These are phyloP conservation scores for Malurus melanocephalus DNA, from an alignment of 2,113 vertebrate genomes.

Conservation along the genomic window DNA sequence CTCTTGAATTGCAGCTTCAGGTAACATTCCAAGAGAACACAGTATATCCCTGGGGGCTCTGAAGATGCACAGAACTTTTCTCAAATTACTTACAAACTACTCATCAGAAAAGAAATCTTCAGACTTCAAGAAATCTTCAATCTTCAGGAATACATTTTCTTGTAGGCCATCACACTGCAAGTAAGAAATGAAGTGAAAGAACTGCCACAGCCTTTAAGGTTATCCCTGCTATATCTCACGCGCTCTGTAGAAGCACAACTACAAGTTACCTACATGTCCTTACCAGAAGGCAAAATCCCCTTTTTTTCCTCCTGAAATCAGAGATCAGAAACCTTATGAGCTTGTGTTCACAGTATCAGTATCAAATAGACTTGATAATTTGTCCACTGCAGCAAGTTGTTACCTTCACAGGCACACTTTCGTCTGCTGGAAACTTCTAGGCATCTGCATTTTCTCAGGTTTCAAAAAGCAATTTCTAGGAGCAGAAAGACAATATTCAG, in stretches of 20 bases:
- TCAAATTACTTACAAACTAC: neutral
- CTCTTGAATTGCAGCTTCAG: neutral
- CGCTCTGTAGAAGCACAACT: neutral
- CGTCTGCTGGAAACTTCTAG: neutral
- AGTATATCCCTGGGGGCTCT: neutral
- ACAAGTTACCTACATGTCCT: neutral
- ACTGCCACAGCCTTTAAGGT: neutral
- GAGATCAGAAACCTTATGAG: neutral
- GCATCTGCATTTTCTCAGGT: neutral
- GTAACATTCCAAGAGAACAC: neutral
- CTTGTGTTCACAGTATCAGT: neutral
- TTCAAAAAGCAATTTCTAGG: slow-evolving; percentile 2
- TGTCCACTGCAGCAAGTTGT: neutral
- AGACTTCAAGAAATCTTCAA: too few species aligned
- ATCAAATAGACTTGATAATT: neutral
- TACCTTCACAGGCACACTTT: neutral
- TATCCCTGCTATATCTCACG: neutral
- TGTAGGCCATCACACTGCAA: neutral
- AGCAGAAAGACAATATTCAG: neutral
- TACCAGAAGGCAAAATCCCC: neutral
- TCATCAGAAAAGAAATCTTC: neutral
- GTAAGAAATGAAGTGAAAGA: neutral
- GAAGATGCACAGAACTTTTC: neutral
- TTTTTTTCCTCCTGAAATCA: neutral
- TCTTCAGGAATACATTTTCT: neutral